Conservation (phyloP, 2,113 vertebrate species). For the Spheniscus mendiculus region DNA sequence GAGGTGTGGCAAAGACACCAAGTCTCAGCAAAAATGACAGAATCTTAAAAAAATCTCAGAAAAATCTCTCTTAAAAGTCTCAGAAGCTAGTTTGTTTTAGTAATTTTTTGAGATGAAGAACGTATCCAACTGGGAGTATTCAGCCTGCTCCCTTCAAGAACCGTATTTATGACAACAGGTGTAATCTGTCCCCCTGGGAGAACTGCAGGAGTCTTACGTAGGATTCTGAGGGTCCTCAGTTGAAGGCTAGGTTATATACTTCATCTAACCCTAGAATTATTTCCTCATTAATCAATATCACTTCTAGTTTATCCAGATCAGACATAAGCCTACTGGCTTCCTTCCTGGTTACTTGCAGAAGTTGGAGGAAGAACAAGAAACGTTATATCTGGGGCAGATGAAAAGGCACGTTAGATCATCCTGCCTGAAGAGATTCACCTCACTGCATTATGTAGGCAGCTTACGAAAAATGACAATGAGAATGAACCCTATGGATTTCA, state of each 20-base stretch:
- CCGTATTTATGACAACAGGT: background rate
- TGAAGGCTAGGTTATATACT: background rate
- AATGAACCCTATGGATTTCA: background rate
- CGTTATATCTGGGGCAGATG: background rate
- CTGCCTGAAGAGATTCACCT: background rate
- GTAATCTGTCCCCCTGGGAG: background rate
- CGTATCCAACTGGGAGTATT: background rate
- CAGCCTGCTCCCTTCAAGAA: background rate
- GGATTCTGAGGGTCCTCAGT: background rate
- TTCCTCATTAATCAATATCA: background rate
- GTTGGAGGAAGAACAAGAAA: background rate
- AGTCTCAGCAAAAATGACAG: background rate
- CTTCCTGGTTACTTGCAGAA: background rate
- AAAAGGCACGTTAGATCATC: background rate
- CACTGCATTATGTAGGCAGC: background rate
- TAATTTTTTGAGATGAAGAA: background rate
- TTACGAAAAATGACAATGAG: background rate
- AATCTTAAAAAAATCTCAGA: background rate
- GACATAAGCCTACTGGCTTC: background rate
- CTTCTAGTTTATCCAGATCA: conserved; percentile 1
- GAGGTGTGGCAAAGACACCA: background rate
- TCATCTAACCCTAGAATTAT: background rate
- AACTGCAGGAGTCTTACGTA: background rate
- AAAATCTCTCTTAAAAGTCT: background rate
- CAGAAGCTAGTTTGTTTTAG: background rate